These are phyloP conservation scores for Nycticebus coucang DNA, from an alignment of 2,113 vertebrate genomes.

Conservation along the genomic window DNA sequence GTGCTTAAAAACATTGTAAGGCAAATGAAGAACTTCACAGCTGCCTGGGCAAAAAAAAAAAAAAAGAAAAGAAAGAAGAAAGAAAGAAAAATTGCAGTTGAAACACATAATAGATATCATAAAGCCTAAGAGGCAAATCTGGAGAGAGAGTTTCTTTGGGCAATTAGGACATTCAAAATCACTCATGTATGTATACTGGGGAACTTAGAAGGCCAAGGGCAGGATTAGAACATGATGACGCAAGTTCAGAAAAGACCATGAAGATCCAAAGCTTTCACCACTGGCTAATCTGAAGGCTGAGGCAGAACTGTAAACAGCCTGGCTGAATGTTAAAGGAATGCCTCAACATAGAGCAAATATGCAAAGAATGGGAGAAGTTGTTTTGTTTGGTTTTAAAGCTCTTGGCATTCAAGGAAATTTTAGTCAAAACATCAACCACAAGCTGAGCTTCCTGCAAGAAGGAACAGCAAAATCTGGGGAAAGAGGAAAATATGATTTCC, in stretches of 20 bases:
- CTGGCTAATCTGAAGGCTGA: not conserved
- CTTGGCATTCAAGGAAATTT: not conserved
- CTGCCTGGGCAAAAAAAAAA: not conserved
- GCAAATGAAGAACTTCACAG: not conserved
- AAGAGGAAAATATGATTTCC: not conserved
- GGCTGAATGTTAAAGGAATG: not conserved
- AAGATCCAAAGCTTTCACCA: not conserved
- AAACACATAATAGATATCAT: not conserved
- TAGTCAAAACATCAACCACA: not conserved
- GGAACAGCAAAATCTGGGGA: not conserved
- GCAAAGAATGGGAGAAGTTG: not conserved
- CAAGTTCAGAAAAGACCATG: not conserved
- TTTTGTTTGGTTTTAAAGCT: not conserved
- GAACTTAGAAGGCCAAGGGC: not conserved
- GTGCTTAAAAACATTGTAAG: not conserved
- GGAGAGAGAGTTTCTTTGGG: not conserved
- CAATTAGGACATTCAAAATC: not conserved
- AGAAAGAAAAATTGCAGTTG: not conserved
- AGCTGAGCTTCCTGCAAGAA: not conserved
- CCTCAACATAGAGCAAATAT: not conserved
- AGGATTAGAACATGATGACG: not conserved
- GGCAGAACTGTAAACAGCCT: not conserved
- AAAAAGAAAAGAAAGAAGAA: too few species aligned
- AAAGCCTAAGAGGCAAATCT: not conserved
- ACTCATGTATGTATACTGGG: not conserved